Base-by-base conservation (phyloP, 2,888 invertebrate species). In the Drosophila putrida region DNA sequence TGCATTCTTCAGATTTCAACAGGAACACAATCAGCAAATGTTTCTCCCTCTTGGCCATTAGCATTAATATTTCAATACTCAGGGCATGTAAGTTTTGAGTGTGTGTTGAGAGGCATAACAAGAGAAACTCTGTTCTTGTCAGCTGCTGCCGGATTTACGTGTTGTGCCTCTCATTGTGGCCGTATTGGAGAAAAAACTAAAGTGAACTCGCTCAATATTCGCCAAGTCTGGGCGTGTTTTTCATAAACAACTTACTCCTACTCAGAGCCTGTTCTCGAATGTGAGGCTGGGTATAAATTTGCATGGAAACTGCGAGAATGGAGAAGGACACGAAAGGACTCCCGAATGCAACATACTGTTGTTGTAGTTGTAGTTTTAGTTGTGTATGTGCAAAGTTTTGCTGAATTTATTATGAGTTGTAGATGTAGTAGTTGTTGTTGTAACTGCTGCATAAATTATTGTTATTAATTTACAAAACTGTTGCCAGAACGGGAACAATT, bases 71-170 rank as follows among this genome's bases (percentile, higher is more conserved):
- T 83, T 87, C 82, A 87, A 82, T 82, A 57, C 35, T 9, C 36
- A 36, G 27, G 27, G 11, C 59, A 20, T 4, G 11, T 25, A 72
- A 69, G 50, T 72, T 82, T 80, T 74, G 74, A 85, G 82, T 63
- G 53, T 64, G 59, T 67, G 62, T 64, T 61, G 46, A 71, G 64
- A 41, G 71, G 68, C 67, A 60, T 50, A 71, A 71, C 77, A 77
- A 71, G 85, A 68, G 59, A 66, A 71, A 63, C 55, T 82, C 81
- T 86, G 75, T 75, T 66, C 76, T 80, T 86, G 81, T 85, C 85
- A 88, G 85, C 88, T 88, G 88, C 73, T 85, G 78, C 85, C 87
- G 83, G 78, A 88, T 88, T 88, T 84, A 71, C 80, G 83, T 85
- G 69, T 82, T 80, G 75, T 79, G 38, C 31, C 50, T 35, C 41